phyloP scores from a whole-genome alignment of 1,140 invertebrate genomes.

The Drosophila ogumai region DNA sequence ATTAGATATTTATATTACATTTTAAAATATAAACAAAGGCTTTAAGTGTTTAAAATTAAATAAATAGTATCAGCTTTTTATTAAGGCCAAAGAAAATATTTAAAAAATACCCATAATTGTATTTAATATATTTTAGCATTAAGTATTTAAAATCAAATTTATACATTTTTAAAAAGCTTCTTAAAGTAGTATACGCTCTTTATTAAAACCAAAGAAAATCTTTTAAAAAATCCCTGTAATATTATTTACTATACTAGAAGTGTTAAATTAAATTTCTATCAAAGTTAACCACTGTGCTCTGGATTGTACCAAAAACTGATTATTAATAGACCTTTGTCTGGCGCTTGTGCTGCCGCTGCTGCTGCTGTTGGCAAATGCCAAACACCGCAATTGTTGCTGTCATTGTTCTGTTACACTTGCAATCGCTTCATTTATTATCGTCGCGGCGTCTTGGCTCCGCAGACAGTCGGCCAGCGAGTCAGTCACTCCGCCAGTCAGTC shows the following conservation, averaged over 20 bases:
- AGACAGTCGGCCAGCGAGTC: conserved; percentile 31
- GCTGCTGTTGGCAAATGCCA: conserved; percentile 77
- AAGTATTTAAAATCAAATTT: too few relatives aligned
- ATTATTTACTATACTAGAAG: too few relatives aligned
- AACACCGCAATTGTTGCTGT: conserved; percentile 84
- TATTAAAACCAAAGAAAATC: neutral
- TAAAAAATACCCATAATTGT: too few relatives aligned
- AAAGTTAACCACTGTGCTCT: conserved; percentile 34
- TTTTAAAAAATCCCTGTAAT: neutral
- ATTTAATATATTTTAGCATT: too few relatives aligned
- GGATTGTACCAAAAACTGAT: conserved; percentile 74
- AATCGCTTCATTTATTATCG: conserved; percentile 83
- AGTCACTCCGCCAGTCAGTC: conserved; percentile 27
- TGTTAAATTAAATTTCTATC: neutral
- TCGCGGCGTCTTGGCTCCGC: conserved; percentile 50
- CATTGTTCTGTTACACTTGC: conserved; percentile 84
- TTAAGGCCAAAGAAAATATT: too few relatives aligned
- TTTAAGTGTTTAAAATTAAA: too few relatives aligned
- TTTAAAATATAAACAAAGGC: too few relatives aligned
- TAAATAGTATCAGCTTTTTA: too few relatives aligned
- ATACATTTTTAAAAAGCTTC: too few relatives aligned
- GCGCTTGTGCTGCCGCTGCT: conserved; percentile 38
- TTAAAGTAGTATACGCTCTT: too few relatives aligned
- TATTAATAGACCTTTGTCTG: conserved; percentile 83
- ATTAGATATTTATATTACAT: too few relatives aligned